phyloP scores from a whole-genome alignment of 2,113 vertebrate species.

The Peromyscus leucopus region DNA sequence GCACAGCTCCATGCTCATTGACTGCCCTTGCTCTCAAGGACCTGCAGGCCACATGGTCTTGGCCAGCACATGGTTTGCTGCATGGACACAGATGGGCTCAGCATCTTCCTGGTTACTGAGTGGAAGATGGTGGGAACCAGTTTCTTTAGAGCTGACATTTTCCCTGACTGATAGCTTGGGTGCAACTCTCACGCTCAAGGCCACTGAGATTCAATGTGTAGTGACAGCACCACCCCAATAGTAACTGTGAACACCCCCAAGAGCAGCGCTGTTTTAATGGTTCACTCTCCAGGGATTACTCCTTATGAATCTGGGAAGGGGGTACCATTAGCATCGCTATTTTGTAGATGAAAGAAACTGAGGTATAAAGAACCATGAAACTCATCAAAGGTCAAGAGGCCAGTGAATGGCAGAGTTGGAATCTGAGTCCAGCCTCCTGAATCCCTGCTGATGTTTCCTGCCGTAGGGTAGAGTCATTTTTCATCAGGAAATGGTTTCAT shows the following conservation, averaged over 20 bases:
- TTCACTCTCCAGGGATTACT: neutral
- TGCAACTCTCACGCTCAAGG: neutral
- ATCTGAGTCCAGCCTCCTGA: neutral
- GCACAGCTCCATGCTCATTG: neutral
- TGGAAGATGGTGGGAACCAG: neutral
- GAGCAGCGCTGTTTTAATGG: neutral
- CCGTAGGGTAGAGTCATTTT: neutral
- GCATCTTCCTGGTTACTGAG: neutral
- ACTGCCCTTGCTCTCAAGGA: neutral
- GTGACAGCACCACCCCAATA: neutral
- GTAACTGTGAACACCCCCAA: neutral
- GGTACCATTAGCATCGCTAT: neutral
- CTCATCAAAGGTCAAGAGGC: neutral
- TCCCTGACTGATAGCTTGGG: neutral
- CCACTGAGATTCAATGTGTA: neutral
- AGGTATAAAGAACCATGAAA: neutral
- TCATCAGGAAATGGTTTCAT: neutral
- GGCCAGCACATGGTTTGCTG: too few relatives aligned
- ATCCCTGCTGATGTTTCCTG: neutral
- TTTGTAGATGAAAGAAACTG: neutral
- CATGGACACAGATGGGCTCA: neutral
- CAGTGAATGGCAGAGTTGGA: neutral
- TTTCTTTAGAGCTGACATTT: neutral
- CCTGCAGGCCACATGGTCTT: too few relatives aligned
- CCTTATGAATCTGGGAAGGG: neutral